Percentiles rank a stretch among this genome's conserved stretches.
These are phyloP conservation scores for Hoplodrina ambigua DNA, from an alignment of 2,888 invertebrate species.

Conservation along the genomic window DNA sequence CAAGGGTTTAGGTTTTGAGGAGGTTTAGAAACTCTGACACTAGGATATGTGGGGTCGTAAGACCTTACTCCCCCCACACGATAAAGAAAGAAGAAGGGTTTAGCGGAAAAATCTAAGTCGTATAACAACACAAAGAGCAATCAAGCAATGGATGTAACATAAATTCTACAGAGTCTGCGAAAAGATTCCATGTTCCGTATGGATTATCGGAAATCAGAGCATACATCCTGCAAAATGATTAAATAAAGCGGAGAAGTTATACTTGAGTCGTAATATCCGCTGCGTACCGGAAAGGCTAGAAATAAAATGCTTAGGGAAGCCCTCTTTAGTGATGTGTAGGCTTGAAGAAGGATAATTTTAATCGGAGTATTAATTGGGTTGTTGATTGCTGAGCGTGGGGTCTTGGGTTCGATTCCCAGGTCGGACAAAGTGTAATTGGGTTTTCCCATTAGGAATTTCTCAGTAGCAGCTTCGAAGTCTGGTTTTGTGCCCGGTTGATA, in stretches of 20 bases:
- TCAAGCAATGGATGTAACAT: neutral
- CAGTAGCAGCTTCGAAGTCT: no score
- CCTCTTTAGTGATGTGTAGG: neutral
- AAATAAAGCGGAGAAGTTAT: constrained; percentile 21
- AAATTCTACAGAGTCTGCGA: neutral
- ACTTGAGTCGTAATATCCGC: neutral
- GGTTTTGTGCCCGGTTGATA: no score
- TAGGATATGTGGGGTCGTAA: no score
- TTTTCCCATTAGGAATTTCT: no score
- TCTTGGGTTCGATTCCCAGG: no score
- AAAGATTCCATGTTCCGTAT: neutral
- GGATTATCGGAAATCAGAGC: constrained; percentile 3
- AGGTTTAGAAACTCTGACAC: no score
- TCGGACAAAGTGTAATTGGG: no score
- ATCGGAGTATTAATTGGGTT: neutral
- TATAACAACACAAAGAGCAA: neutral
- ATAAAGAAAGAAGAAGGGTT: no score
- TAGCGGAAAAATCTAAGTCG: neutral
- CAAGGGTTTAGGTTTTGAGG: no score
- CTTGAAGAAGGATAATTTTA: constrained; percentile 9
- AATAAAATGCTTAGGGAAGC: constrained; percentile 7
- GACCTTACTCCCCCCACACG: no score
- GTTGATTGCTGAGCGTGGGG: no score
- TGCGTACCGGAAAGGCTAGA: constrained; percentile 3
- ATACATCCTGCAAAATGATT: constrained; percentile 6